Evolutionary conservation across 2,113 vertebrate genomes (phyloP).

Genomic region (Calidris pygmaea): DNA sequence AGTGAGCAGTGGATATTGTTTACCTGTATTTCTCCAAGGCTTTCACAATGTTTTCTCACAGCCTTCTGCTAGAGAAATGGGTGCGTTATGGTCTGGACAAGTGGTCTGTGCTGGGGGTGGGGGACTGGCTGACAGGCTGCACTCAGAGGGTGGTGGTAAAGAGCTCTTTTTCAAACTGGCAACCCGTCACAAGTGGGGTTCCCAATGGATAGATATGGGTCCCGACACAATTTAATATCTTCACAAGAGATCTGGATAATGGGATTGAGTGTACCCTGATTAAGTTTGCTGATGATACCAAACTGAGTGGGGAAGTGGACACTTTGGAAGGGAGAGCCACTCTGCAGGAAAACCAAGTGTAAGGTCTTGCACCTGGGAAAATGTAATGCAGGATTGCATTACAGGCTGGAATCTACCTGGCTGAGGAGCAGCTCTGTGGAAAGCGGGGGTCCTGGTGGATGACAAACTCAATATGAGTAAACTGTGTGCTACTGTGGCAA

Average conservation of each 20-base stretch:
- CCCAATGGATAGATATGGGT: not conserved
- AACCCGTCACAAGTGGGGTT: not conserved
- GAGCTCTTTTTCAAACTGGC: not conserved
- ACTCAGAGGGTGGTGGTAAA: not conserved
- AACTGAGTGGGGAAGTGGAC: not conserved
- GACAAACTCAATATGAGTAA: not conserved
- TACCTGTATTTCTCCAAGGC: not conserved
- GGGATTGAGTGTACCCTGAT: too few relatives aligned
- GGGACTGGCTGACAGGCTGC: not conserved
- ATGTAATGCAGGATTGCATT: not conserved
- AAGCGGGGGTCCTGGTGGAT: not conserved
- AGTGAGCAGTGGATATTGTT: not conserved
- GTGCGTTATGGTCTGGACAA: not conserved
- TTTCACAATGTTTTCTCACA: not conserved
- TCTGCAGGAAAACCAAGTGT: not conserved
- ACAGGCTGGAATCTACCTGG: not conserved
- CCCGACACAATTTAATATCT: not conserved
- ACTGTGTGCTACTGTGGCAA: not conserved
- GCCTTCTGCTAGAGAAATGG: not conserved
- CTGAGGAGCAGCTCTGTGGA: not conserved
- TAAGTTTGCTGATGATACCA: not conserved
- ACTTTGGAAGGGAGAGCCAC: not conserved
- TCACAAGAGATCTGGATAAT: not conserved
- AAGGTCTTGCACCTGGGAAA: not conserved
- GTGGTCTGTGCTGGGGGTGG: not conserved